These are phyloP conservation scores for Hypercompe scribonia DNA, from an alignment of 2,888 invertebrate genomes.

Conservation along the genomic window DNA sequence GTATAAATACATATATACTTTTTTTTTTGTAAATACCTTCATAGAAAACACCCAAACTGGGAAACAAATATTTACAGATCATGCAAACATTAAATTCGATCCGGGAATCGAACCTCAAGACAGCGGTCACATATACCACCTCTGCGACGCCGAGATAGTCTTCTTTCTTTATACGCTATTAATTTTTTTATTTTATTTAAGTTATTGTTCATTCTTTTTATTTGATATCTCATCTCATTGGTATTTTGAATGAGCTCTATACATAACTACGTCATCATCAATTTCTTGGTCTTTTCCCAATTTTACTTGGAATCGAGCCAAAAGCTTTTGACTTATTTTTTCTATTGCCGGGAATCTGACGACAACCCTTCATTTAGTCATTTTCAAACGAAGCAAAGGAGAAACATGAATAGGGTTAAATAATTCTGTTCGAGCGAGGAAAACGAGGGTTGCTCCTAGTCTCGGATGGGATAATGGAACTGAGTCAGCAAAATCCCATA, in stretches of 20 bases:
- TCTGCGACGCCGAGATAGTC: too few relatives aligned
- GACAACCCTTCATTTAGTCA: background rate
- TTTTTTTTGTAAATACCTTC: too few relatives aligned
- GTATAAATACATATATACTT: too few relatives aligned
- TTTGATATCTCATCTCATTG: background rate
- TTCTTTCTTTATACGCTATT: background rate
- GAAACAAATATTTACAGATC: too few relatives aligned
- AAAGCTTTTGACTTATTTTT: background rate
- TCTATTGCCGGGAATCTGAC: background rate
- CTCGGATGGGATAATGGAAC: background rate
- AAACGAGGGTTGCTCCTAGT: background rate
- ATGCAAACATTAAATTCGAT: too few relatives aligned
- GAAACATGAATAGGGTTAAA: background rate
- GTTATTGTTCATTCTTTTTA: background rate
- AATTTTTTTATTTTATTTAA: background rate
- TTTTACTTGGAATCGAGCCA: background rate
- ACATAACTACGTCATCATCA: background rate
- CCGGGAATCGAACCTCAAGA: too few relatives aligned
- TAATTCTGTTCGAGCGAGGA: background rate
- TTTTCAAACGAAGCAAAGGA: background rate
- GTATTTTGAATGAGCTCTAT: background rate
- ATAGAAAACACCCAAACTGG: too few relatives aligned
- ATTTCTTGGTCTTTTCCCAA: background rate
- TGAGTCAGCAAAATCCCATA: too few relatives aligned
- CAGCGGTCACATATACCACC: too few relatives aligned